Evolutionary conservation across 2,888 invertebrate species (phyloP).

Genomic region (Habroteleia sp.): DNA sequence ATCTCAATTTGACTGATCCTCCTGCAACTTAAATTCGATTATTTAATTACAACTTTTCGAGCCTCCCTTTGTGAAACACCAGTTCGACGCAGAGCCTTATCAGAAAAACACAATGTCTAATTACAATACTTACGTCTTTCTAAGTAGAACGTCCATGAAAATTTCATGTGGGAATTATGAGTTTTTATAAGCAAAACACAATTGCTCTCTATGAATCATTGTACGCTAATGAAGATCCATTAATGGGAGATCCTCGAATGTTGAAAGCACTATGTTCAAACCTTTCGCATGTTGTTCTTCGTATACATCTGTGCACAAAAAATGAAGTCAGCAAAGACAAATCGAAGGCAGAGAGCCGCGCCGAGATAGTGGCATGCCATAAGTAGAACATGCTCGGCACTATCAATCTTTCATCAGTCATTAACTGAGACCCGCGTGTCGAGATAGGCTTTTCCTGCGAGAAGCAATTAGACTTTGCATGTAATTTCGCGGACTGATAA

Average conservation of each 20-base stretch:
- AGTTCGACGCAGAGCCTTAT: too few species aligned
- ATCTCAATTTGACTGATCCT: too few species aligned
- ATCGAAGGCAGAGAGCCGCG: slow-evolving; percentile 10
- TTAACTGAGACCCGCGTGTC: slow-evolving; percentile 4
- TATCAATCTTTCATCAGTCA: slow-evolving; percentile 49
- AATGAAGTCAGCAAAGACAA: slow-evolving; percentile 3
- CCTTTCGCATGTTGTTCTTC: not conserved
- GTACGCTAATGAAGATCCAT: slow-evolving; percentile 54
- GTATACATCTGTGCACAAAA: not conserved
- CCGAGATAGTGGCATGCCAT: not conserved
- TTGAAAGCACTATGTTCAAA: slow-evolving; percentile 10
- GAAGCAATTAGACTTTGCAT: slow-evolving; percentile 51
- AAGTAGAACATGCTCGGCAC: slow-evolving; percentile 15
- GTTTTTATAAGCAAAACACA: slow-evolving; percentile 18
- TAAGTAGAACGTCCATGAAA: slow-evolving; percentile 43
- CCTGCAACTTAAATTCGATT: too few species aligned
- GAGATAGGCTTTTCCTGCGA: slow-evolving; percentile 29
- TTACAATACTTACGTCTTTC: not conserved
- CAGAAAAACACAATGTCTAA: slow-evolving; percentile 22
- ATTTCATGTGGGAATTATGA: slow-evolving; percentile 51
- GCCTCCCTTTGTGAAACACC: too few species aligned
- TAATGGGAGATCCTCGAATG: slow-evolving; percentile 32
- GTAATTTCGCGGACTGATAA: slow-evolving; percentile 47
- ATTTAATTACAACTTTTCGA: too few species aligned
- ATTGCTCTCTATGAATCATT: slow-evolving; percentile 42